Evolutionary conservation across 2,797 vertebrate species (phyloP).

Genomic region (Australoheros facetus): DNA sequence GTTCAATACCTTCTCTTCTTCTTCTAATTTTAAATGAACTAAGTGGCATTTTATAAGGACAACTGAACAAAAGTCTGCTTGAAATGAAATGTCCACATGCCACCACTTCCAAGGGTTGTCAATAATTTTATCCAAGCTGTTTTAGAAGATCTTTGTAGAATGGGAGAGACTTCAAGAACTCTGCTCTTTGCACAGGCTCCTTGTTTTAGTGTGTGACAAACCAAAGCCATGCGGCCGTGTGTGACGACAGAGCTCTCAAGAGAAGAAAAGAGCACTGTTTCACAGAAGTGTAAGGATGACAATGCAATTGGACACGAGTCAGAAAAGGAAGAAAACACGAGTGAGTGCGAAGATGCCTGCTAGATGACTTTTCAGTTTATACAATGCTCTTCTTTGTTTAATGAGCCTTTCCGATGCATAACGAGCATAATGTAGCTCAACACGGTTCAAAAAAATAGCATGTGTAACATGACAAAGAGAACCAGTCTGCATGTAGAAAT

Average conservation of each 20-base stretch:
- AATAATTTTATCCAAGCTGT: not conserved
- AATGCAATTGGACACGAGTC: not conserved
- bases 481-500: not conserved
- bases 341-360: not conserved
- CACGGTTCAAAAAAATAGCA: not conserved
- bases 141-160: not conserved
- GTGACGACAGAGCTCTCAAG: not conserved
- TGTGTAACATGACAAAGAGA: not conserved
- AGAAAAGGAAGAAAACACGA: not conserved
- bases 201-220: too few species aligned
- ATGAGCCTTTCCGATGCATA: not conserved
- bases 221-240: too few species aligned
- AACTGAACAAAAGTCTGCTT: not conserved
- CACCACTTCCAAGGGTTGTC: not conserved
- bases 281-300: not conserved
- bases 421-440: not conserved
- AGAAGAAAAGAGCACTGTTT: conserved; percentile 11
- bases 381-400: conserved; percentile 2
- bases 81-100: not conserved
- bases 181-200: too few species aligned
- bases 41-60: too few species aligned
- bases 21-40: too few species aligned
- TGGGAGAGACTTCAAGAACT: not conserved
- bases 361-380: not conserved
- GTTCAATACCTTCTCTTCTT: too few species aligned